Evolutionary conservation across 2,888 invertebrate genomes (phyloP), one percentile per base, ranked within the genome.

Genomic region (Drosophila testacea): DNA sequence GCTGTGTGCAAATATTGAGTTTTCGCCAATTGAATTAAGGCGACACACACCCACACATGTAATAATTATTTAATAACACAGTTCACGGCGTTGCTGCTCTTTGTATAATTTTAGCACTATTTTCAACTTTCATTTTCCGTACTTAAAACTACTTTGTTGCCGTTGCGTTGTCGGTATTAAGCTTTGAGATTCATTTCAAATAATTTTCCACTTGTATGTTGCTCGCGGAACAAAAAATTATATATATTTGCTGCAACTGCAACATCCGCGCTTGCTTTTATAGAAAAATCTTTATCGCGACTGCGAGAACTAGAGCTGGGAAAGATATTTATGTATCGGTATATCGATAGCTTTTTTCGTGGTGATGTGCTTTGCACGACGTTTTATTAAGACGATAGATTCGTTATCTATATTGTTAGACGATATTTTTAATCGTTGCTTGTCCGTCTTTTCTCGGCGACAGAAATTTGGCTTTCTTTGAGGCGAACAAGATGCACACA

Each of bases 1-100:
- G 11, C 13, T 61, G 42, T 59, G 64, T 51, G 52, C 44, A 59
- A 60, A 13, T 83, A 83, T 83, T 69, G 89, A 81, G 66, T 83
- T 83, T 88, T 88, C 79, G 52, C 70, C 32, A 64, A 56, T 46
- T 55, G 42, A 67, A 39, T 68, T 36, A 55, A 34, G 16, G 46
- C 46, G 27, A 61, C 41, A 50, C 42, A 60, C 22, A 41, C 16
- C 38, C 13, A 41, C 57, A 62, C 22, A 54, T 13, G 11, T 34
- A 32, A 54, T 47, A 69, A 60, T 61, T 61, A 57, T 75, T 76
- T 59, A 60, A 60, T 79, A 69, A 65, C 69, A 55, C 70, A 62
- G 34, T 66, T 68, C 47, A 47, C 61, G 44, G 52, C 41, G 64
- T 66, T 60, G 46, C 50, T 87, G 51, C 54, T 68, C 36, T 48